Percentiles rank a stretch among this genome's conserved stretches.
Conservation (phyloP, 2,113 vertebrate genomes). For the Albula goreensis region DNA sequence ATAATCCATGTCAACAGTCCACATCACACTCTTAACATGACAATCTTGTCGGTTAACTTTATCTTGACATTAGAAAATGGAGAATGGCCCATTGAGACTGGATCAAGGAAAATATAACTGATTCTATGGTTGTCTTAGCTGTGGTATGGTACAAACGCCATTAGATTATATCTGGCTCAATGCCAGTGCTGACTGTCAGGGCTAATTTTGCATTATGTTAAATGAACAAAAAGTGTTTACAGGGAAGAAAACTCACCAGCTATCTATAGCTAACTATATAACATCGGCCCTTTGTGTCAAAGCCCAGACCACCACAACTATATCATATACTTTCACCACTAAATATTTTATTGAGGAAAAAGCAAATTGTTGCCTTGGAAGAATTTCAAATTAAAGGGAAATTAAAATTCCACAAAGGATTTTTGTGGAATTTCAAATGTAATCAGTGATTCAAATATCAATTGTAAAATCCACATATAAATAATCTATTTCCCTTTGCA, state of each 20-base stretch:
- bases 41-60: not conserved
- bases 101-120: not conserved
- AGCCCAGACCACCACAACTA: not conserved
- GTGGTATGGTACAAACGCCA: not conserved
- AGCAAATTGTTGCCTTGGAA: not conserved
- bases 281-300: not conserved
- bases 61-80: not conserved
- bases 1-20: no score
- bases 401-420: not conserved
- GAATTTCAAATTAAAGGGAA: not conserved
- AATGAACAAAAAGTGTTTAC: slow-evolving; percentile 3
- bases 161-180: not conserved
- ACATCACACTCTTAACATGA: no score
- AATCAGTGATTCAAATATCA: not conserved
- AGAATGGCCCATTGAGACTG: not conserved
- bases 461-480: not conserved
- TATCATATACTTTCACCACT: not conserved
- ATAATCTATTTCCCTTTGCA: not conserved
- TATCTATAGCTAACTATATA: slow-evolving; percentile 16
- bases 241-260: slow-evolving; percentile 5
- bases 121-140: not conserved
- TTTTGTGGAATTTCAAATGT: no score
- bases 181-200: slow-evolving; percentile 2
- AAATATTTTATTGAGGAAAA: not conserved
- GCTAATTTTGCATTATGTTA: not conserved